Conservation (phyloP, 2,113 vertebrate species). For the Muntiacus muntjak region DNA sequence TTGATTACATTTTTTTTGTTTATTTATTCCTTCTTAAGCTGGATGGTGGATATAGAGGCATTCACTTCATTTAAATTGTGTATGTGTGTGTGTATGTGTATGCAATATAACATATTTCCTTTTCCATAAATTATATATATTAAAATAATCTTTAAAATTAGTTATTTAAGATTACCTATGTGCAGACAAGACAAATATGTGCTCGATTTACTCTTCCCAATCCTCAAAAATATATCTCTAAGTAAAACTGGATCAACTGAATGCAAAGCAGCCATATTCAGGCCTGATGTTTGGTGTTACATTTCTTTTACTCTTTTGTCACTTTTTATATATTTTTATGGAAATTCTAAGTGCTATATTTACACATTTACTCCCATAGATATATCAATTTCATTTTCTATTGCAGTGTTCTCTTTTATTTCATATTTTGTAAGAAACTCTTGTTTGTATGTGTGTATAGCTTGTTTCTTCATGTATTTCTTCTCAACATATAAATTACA, state of each 20-base stretch:
- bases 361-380: not conserved
- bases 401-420: not conserved
- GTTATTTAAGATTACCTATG: not conserved
- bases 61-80: not conserved
- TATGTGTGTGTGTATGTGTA: not conserved
- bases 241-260: not conserved
- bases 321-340: not conserved
- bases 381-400: not conserved
- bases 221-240: not conserved
- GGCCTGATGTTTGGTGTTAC: not conserved
- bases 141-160: not conserved
- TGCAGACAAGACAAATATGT: not conserved
- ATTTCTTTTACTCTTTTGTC: not conserved
- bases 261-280: not conserved
- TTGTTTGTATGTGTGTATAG: not conserved
- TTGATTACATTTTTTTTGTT: not conserved
- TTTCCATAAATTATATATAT: not conserved
- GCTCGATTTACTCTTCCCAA: not conserved
- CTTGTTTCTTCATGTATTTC: not conserved
- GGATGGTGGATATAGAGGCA: not conserved
- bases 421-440: not conserved
- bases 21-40: not conserved
- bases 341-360: not conserved
- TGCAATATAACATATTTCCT: not conserved
- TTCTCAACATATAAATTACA: not conserved